Evolutionary conservation across 53 echinoderm and acorn worm species (phyloP).

Genomic region (Echinometra lucunter): DNA sequence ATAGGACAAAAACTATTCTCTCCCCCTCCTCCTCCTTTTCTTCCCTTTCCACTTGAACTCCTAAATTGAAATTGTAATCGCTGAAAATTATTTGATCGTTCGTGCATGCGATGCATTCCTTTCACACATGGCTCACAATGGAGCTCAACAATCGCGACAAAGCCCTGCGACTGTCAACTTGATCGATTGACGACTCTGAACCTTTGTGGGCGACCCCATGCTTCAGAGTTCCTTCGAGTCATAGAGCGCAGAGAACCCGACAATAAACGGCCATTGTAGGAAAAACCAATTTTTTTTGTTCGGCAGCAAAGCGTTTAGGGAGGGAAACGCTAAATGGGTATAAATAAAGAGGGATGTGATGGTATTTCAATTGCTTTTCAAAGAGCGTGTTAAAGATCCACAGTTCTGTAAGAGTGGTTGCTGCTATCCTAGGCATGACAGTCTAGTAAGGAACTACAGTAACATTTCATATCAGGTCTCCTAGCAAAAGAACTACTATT

Average conservation of each 20-base stretch:
- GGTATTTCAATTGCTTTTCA: slow-evolving; percentile 63
- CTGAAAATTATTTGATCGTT: slow-evolving; percentile 69
- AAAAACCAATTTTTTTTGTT: slow-evolving; percentile 49
- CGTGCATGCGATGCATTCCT: slow-evolving; percentile 64
- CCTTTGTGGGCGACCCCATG: slow-evolving; percentile 62
- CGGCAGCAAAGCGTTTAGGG: slow-evolving; percentile 43
- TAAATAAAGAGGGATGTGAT: slow-evolving; percentile 46
- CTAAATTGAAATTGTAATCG: slow-evolving; percentile 68
- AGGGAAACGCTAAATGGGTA: slow-evolving; percentile 46
- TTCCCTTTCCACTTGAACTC: slow-evolving; percentile 42
- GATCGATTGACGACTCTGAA: slow-evolving; percentile 69
- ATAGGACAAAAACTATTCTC: slow-evolving; percentile 30
- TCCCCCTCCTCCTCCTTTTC: slow-evolving; percentile 30
- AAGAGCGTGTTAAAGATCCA: slow-evolving; percentile 3
- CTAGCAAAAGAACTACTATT: neutral
- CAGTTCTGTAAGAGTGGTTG: neutral
- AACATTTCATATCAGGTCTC: neutral
- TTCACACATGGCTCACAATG: slow-evolving; percentile 53
- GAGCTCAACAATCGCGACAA: slow-evolving; percentile 56
- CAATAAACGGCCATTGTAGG: slow-evolving; percentile 59
- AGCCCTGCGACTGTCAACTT: slow-evolving; percentile 67
- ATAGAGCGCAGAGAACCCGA: neutral
- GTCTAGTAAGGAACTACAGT: neutral
- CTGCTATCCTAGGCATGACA: neutral
- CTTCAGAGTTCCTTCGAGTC: slow-evolving; percentile 55